A percentile compares a stretch with the other conserved stretches of the same genome.
These are phyloP conservation scores for Lasioglossum pauxillum DNA, from an alignment of 2,888 invertebrate genomes.

Conservation along the genomic window DNA sequence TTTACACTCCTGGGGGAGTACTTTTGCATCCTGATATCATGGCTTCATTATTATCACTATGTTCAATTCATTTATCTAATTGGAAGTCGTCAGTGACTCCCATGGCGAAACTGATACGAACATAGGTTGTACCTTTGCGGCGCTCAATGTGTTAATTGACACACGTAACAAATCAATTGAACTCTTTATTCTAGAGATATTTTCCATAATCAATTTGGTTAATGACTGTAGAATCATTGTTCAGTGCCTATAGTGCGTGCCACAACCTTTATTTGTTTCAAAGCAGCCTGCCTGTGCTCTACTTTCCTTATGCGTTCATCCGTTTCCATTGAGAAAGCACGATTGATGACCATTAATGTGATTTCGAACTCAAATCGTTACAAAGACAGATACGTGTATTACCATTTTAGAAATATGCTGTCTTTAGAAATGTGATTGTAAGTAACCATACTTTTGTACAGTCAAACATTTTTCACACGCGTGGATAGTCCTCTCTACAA, in stretches of 20 bases:
- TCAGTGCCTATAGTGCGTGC: not conserved
- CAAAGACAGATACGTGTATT: not conserved
- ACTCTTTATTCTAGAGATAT: not conserved
- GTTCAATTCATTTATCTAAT: not conserved
- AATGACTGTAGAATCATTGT: not conserved
- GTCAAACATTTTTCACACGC: no score
- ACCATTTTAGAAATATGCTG: not conserved
- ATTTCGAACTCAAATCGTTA: not conserved
- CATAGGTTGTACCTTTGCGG: not conserved
- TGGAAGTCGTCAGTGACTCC: no score
- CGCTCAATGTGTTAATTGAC: not conserved
- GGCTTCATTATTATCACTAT: conserved; percentile 6
- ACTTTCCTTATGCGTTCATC: not conserved
- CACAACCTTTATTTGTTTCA: not conserved
- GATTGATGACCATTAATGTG: not conserved
- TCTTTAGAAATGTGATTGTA: not conserved
- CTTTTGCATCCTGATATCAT: not conserved
- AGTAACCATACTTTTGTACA: no score
- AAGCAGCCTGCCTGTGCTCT: not conserved
- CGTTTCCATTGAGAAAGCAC: not conserved
- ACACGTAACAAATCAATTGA: not conserved
- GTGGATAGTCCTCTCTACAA: no score
- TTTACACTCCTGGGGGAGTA: not conserved
- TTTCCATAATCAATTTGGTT: not conserved
- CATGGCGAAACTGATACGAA: not conserved